phyloP scores from a whole-genome alignment of 2,888 invertebrate species.

The Melieria omissa region DNA sequence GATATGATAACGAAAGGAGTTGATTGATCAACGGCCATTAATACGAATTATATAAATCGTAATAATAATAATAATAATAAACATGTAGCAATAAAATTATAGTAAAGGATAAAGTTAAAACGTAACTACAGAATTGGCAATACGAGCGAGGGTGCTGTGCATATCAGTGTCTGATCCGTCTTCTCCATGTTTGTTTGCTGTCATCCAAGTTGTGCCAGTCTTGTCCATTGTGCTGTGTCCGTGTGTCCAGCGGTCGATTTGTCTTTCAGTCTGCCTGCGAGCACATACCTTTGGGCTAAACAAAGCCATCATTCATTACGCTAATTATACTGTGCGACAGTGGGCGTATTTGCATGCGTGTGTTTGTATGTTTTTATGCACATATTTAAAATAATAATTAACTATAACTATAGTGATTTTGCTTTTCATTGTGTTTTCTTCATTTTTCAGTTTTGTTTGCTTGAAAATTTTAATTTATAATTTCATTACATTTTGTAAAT shows the following conservation, averaged over 20 bases:
- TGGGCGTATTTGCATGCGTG: too few species aligned
- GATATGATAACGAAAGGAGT: too few species aligned
- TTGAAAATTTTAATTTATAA: not conserved
- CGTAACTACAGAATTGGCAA: conserved; percentile 57
- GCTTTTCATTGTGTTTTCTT: not conserved
- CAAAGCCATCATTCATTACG: too few species aligned
- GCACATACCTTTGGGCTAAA: too few species aligned
- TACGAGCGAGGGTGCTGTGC: conserved; percentile 57
- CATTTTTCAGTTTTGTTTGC: not conserved
- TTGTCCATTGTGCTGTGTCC: not conserved
- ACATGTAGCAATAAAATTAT: conserved; percentile 23
- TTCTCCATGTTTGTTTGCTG: conserved; percentile 5
- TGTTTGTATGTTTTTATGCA: too few species aligned
- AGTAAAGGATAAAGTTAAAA: conserved; percentile 37
- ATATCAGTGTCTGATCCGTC: conserved; percentile 7
- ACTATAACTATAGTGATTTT: not conserved
- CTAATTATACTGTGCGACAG: too few species aligned
- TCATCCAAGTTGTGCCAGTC: not conserved
- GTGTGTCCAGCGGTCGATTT: not conserved
- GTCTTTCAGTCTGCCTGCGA: too few species aligned
- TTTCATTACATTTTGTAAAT: not conserved
- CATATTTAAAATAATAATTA: too few species aligned
- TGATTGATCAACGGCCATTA: too few species aligned
- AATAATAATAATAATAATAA: conserved; percentile 34
- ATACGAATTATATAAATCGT: not conserved